Base-by-base conservation (phyloP, 2,113 vertebrate species). In the Rhinichthys klamathensis region DNA sequence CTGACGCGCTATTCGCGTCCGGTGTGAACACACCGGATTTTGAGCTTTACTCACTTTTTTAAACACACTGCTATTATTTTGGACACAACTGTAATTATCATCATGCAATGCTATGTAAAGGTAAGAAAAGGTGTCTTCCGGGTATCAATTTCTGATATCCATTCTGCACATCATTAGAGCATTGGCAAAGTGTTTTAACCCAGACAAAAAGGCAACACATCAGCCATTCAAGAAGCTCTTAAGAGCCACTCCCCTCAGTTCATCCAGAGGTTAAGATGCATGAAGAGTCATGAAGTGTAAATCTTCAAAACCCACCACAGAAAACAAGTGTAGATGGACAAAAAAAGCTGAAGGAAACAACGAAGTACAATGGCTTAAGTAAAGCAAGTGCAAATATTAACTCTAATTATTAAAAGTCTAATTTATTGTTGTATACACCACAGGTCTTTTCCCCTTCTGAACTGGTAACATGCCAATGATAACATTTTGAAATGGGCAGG, bases 271-370 rank as follows among this genome's bases (percentile, higher is more conserved):
- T 88, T 84, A 91, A 87, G 54, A 51, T n/a, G 87, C 70, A 87
- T 86, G 80, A 82, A 88, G 54, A 86, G 90, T 92, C 91, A 91
- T 81, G 85, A 85, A 75, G 89, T 86, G 91, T 84, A 92, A 93
- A 89, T 81, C 21, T 27, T 11, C 78, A 83, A 67, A 41, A 32
- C 79, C 79, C 84, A 86, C 83, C 58, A 32, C 84, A 86, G 85
- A 84, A 84, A 83, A 89, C 54, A 16, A 80, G 9, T 21, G 41
- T 16, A 67, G 16, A 41, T 84, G 74, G 6, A 65, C n/a, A 30
- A 75, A 23, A 80, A 38, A 35, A 75, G 70, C 18, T 4, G 4
- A 60, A 35, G 21, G 13, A 58, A 49, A 18, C 21, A 25, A 21
- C 27, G 1, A 84, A 77, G 78, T 46, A 56, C 58, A 61, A 75